Evolutionary conservation across 2,113 vertebrate genomes (phyloP).

Genomic region (Glaucidium brasilianum): DNA sequence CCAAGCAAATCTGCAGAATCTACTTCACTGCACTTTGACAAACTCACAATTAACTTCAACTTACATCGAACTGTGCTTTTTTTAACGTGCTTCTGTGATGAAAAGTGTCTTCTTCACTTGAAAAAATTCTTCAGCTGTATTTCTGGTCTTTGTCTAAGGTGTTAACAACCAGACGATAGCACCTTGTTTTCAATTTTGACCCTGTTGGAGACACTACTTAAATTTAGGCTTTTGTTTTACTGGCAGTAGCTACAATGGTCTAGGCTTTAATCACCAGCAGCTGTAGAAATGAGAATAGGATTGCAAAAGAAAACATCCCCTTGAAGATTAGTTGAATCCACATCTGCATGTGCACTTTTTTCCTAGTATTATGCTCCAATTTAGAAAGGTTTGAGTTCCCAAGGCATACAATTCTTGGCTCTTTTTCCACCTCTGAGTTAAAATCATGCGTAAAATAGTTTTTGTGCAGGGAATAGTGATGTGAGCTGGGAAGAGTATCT

Average conservation of each 20-base stretch:
- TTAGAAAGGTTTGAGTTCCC: conserved; percentile 22
- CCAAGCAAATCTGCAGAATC: not conserved
- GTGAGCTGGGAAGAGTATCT: not conserved
- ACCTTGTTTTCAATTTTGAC: conserved; percentile 34
- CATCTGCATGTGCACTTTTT: conserved; percentile 1
- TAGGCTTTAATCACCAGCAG: conserved; percentile 29
- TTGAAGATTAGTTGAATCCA: conserved; percentile 22
- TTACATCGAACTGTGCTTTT: not conserved
- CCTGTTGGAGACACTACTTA: not conserved
- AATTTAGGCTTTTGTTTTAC: conserved; percentile 3
- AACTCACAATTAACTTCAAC: not conserved
- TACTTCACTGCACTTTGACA: not conserved
- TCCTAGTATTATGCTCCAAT: not conserved
- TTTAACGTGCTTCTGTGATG: not conserved
- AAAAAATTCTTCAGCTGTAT: not conserved
- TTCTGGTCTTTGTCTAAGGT: conserved; percentile 10
- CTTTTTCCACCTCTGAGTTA: not conserved
- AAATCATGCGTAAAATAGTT: conserved; percentile 8
- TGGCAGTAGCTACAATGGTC: not conserved
- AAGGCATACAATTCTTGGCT: no score
- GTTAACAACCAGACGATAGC: conserved; percentile 18
- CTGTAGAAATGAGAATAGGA: conserved; percentile 31
- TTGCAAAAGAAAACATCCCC: not conserved
- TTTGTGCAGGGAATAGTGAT: not conserved
- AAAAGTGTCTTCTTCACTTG: not conserved